Evolutionary conservation across 1,140 invertebrate species (phyloP), one percentile per base, ranked within the genome.

Genomic region (Psilanteris sp.): DNA sequence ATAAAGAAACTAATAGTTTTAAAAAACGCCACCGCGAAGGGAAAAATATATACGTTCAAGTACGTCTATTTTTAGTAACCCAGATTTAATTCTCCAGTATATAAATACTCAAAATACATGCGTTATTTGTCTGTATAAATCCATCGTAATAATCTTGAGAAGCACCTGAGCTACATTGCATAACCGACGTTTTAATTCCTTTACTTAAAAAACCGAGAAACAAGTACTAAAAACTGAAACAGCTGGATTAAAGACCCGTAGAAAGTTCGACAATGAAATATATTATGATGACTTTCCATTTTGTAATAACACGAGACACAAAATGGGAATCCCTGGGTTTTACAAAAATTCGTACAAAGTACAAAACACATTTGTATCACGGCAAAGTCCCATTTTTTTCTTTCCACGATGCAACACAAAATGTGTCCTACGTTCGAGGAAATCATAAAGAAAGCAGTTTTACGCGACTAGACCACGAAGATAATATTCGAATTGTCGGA

Each of bases 231-330:
- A 62, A 72, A 72, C 15, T 20, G 50, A 57, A 48, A 16, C 43
- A 10, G 3, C 32, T 34, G 7, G 34, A 72, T 64, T 54, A 50
- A 64, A 64, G 16, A 36, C 3, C n/a, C 10, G 55, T 55, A 64
- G 48, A 55, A 62, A 72, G 41, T 55, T 46, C 26, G 14, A 24
- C 27, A 54, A 55, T 27, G 18, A 54, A 55, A 48, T 55, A 52
- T 48, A 44, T 61, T 62, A 46, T 54, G n/a, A n/a, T n/a, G 32
- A 54, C 66, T 71, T 52, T 59, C 34, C 37, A 54, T 72, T 72
- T 72, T 72, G 37, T 61, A 64, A 41, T 8, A 64, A 18, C 39
- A 2, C 24, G 13, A 3, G n/a, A 9, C 8, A 18, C 54, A 3
- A 37, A 22, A 46, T 27, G 67, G 27, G 13, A 26, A 29, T 10